These are phyloP conservation scores for Pelodiscus sinensis DNA, from an alignment of 2,113 vertebrate genomes.

Conservation along the genomic window DNA sequence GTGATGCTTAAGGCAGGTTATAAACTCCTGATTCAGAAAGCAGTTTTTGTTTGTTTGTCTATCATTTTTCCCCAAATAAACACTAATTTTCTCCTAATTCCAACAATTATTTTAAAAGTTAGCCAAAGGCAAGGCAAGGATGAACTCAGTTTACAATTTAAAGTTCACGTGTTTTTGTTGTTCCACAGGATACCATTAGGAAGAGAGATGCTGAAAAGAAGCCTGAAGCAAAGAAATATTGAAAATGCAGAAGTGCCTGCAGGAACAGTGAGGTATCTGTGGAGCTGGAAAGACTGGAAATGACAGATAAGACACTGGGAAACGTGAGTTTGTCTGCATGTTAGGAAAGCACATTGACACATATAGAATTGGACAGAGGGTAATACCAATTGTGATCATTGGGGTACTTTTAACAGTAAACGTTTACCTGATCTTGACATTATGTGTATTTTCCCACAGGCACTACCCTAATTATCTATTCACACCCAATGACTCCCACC, in stretches of 20 bases:
- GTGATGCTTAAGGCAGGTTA: neutral
- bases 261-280: neutral
- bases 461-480: rapidly evolving
- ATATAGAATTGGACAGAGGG: neutral
- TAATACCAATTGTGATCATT: rapidly evolving
- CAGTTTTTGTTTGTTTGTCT: neutral
- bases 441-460: neutral
- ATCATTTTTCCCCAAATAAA: neutral
- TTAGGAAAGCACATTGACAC: rapidly evolving
- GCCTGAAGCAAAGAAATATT: neutral
- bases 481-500: neutral
- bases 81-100: neutral
- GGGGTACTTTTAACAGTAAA: neutral
- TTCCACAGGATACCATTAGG: neutral
- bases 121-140: neutral
- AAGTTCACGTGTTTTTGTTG: neutral
- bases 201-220: neutral
- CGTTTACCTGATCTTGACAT: neutral
- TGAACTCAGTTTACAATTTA: neutral
- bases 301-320: neutral
- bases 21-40: neutral
- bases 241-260: neutral
- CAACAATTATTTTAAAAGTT: neutral
- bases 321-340: neutral
- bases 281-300: neutral